Conservation (phyloP, 1,140 invertebrate species). For the Pteromalus puparum region DNA sequence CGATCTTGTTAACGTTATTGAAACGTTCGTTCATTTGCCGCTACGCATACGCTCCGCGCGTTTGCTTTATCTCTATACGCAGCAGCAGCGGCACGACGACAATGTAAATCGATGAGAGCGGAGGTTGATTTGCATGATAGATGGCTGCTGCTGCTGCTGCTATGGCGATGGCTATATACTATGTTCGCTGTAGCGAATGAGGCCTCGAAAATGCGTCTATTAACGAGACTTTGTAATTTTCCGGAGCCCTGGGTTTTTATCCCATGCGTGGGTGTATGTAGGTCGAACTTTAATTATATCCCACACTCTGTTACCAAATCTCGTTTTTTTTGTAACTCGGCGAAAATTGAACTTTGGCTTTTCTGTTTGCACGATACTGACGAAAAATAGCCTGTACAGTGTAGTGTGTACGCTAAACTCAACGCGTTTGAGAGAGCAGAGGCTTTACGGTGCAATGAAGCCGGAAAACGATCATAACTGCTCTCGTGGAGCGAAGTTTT, state of each 20-base stretch:
- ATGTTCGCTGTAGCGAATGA: not conserved
- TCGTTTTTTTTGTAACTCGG: too few species aligned
- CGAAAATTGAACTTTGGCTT: too few species aligned
- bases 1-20: conserved; percentile 23
- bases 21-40: conserved; percentile 18
- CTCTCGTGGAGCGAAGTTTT: not conserved
- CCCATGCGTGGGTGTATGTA: too few species aligned
- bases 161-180: not conserved
- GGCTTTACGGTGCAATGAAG: too few species aligned
- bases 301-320: too few species aligned
- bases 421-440: too few species aligned
- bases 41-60: not conserved
- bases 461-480: not conserved
- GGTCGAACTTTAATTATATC: too few species aligned
- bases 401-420: too few species aligned
- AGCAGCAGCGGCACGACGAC: not conserved
- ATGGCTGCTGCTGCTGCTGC: not conserved
- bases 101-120: conserved; percentile 23
- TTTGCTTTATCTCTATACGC: not conserved
- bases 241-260: too few species aligned
- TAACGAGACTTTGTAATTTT: not conserved
- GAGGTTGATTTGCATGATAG: conserved; percentile 45
- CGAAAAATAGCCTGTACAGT: too few species aligned
- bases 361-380: too few species aligned
- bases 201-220: conserved; percentile 3